phyloP scores from a whole-genome alignment of 1,140 invertebrate genomes.

The Parasteatoda tepidariorum region DNA sequence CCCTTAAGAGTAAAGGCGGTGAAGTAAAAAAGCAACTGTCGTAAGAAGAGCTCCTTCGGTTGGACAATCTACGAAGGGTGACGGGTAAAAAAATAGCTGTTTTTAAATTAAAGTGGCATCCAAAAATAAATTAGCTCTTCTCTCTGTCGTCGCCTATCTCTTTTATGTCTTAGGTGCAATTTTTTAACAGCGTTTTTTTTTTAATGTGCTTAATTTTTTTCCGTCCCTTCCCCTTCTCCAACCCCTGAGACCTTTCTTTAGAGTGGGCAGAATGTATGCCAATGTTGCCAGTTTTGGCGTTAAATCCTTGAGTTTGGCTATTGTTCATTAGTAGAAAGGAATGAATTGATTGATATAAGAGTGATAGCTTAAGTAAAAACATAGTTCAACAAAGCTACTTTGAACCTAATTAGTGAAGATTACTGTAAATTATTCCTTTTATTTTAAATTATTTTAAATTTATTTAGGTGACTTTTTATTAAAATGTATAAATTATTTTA shows the following conservation, averaged over 20 bases:
- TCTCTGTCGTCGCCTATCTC: conserved; percentile 57
- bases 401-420: no score
- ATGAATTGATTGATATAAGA: no score
- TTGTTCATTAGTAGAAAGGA: no score
- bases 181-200: conserved; percentile 53
- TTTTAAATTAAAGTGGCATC: conserved; percentile 60
- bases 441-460: no score
- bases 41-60: conserved; percentile 16
- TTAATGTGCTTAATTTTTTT: no score
- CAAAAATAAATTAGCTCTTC: conserved; percentile 59
- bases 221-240: neutral
- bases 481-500: no score
- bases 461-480: no score
- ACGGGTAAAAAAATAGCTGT: conserved; percentile 45
- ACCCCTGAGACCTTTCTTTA: neutral
- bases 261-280: conserved; percentile 26
- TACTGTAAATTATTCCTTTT: no score
- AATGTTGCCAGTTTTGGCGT: neutral
- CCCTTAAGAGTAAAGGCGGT: no score
- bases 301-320: conserved; percentile 17
- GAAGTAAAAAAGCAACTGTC: conserved; percentile 33
- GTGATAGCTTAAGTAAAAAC: no score
- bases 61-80: conserved; percentile 42
- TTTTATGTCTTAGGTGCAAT: conserved; percentile 48
- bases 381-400: no score